Percentiles rank a stretch among this genome's conserved stretches.
Conservation (phyloP, 2,888 invertebrate genomes). For the Caenorhabditis auriculariae region DNA sequence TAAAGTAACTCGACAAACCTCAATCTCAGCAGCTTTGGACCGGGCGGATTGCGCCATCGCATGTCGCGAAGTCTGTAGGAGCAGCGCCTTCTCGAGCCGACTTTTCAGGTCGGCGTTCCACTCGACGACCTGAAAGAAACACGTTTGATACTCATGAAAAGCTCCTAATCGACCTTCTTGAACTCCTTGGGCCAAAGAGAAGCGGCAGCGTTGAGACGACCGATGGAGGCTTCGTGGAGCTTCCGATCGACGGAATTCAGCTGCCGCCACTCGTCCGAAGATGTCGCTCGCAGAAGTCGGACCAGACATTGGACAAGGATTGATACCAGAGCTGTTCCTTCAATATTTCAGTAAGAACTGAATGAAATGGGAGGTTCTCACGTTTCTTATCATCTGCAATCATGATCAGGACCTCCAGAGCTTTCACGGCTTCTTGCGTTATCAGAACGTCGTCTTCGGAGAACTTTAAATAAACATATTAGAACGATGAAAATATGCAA, state of each 20-base stretch:
- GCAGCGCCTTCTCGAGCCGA: constrained; percentile 81
- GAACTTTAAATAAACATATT: too few species aligned
- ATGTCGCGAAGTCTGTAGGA: constrained; percentile 34
- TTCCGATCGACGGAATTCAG: constrained; percentile 66
- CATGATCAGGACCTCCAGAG: constrained; percentile 77
- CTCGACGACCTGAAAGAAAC: constrained; percentile 74
- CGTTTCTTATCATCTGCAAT: constrained; percentile 74
- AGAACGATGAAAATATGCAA: too few species aligned
- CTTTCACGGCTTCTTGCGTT: constrained; percentile 75
- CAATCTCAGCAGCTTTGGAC: constrained; percentile 25
- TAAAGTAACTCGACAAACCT: too few species aligned
- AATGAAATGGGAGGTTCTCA: constrained; percentile 68
- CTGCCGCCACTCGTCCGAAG: constrained; percentile 61
- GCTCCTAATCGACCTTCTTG: constrained; percentile 28
- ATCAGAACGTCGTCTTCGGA: constrained; percentile 76
- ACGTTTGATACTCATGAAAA: background rate
- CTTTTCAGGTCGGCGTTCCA: constrained; percentile 79
- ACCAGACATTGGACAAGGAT: constrained; percentile 87
- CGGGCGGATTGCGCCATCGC: constrained; percentile 13
- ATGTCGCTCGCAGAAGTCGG: constrained; percentile 76
- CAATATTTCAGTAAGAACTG: constrained; percentile 15
- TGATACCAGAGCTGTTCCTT: constrained; percentile 86
- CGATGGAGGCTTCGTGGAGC: constrained; percentile 81
- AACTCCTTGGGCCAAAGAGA: constrained; percentile 45
- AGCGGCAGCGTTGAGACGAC: constrained; percentile 86